Evolutionary conservation across 2,797 vertebrate genomes (phyloP).

Genomic region (Eulemur rubriventer): DNA sequence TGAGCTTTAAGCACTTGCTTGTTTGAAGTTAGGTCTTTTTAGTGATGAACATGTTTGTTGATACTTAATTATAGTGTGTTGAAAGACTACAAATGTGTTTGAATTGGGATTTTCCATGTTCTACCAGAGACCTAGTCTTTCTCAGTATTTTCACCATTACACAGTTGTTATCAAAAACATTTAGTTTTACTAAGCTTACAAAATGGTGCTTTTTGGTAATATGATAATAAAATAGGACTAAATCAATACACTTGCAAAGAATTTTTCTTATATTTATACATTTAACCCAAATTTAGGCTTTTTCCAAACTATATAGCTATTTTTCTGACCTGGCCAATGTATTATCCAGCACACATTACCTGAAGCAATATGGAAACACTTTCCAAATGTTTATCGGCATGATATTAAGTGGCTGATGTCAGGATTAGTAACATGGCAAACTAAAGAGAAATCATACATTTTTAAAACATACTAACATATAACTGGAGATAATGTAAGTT

Average conservation of each 20-base stretch:
- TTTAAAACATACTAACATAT: not conserved
- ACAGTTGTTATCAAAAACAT: not conserved
- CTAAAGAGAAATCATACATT: not conserved
- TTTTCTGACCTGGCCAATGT: not conserved
- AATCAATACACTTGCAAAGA: not conserved
- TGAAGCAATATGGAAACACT: not conserved
- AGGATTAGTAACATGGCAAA: not conserved
- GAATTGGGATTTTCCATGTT: constrained; percentile 26
- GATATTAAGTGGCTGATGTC: not conserved
- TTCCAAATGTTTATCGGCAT: not conserved
- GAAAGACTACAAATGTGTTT: constrained; percentile 5
- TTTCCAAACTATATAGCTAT: not conserved
- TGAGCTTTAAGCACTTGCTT: not conserved
- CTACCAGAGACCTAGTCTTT: not conserved
- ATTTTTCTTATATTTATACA: not conserved
- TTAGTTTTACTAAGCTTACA: constrained; percentile 22
- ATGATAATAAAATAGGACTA: not conserved
- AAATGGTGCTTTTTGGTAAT: not conserved
- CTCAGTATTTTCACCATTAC: not conserved
- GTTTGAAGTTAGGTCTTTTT: not conserved
- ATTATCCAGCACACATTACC: not conserved
- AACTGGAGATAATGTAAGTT: not conserved
- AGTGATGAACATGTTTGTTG: constrained; percentile 29
- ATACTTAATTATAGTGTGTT: not conserved
- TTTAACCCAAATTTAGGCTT: not conserved